phyloP scores from a whole-genome alignment of 2,113 vertebrate genomes.

The Ceyx melanurus region DNA sequence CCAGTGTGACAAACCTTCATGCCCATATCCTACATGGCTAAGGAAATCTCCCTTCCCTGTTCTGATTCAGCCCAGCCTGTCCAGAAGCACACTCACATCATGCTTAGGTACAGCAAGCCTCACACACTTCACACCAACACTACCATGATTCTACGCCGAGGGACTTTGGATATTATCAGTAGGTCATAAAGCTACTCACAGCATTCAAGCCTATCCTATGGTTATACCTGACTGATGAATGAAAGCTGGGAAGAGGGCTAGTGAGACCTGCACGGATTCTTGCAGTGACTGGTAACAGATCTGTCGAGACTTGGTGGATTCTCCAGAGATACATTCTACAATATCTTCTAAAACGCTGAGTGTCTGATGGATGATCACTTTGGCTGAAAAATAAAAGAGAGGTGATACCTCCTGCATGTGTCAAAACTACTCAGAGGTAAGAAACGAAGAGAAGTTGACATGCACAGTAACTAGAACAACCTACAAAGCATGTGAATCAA shows the following conservation, averaged over 20 bases:
- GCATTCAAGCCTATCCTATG: slow-evolving; percentile 37
- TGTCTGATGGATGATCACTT: slow-evolving; percentile 90
- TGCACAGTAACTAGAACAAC: not conserved
- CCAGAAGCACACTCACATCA: not conserved
- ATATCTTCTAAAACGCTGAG: slow-evolving; percentile 91
- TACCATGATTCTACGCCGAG: not conserved
- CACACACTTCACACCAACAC: not conserved
- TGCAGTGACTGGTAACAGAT: slow-evolving; percentile 98
- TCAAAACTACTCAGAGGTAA: not conserved
- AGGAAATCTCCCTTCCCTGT: not conserved
- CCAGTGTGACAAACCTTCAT: not conserved
- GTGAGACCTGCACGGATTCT: slow-evolving; percentile 95
- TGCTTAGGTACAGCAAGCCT: not conserved
- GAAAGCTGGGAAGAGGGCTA: slow-evolving; percentile 93
- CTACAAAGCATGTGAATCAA: fast-evolving
- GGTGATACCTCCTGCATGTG: not conserved
- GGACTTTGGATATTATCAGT: not conserved
- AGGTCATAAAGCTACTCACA: slow-evolving; percentile 14
- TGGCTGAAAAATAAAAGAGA: slow-evolving; percentile 81
- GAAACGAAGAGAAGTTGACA: not conserved
- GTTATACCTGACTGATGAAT: slow-evolving; percentile 95
- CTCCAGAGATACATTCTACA: slow-evolving; percentile 92
- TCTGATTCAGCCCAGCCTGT: not conserved
- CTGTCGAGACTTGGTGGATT: slow-evolving; percentile 96
- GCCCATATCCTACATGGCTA: not conserved